Percentiles rank a stretch among this genome's conserved stretches.
Evolutionary conservation across 2,797 vertebrate species (phyloP).

Genomic region (Pterois miles): DNA sequence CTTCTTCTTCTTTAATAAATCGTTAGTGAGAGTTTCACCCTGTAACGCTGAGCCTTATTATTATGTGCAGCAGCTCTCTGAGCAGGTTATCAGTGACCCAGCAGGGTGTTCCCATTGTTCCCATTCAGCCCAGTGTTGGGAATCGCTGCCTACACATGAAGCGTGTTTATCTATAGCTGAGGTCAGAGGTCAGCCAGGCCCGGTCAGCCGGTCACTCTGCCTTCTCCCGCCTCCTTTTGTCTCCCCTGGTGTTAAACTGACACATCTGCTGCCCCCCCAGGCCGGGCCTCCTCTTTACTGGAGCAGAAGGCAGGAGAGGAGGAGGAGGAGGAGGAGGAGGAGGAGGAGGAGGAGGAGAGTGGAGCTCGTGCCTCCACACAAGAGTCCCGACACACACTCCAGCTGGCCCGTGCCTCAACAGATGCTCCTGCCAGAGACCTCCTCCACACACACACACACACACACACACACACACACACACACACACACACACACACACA

Average conservation of each 20-base stretch:
- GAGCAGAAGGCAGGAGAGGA: conserved; percentile 63
- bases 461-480: background rate
- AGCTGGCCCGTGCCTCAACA: conserved; percentile 81
- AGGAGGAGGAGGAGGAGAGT: conserved; percentile 36
- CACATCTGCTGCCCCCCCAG: conserved; percentile 67
- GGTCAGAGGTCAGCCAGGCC: conserved; percentile 55
- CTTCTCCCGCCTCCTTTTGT: conserved; percentile 51
- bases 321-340: conserved; percentile 7
- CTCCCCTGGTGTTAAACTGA: conserved; percentile 54
- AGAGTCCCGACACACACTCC: conserved; percentile 73
- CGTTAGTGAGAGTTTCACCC: conserved; percentile 12
- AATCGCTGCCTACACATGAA: conserved; percentile 13
- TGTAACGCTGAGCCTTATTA: background rate
- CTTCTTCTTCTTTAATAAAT: too few relatives aligned
- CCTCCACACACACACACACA: conserved; percentile 31
- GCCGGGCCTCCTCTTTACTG: conserved; percentile 31
- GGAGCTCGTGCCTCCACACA: conserved; percentile 77
- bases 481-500: conserved; percentile 7
- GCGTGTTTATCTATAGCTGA: conserved; percentile 36
- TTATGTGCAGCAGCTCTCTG: background rate
- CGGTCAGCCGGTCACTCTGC: conserved; percentile 32
- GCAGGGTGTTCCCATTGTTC: background rate
- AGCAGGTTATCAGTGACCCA: background rate
- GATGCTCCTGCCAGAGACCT: conserved; percentile 75
- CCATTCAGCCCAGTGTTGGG: background rate